These are phyloP conservation scores for Cotesia vestalis DNA, from an alignment of 1,140 invertebrate species.

Conservation along the genomic window DNA sequence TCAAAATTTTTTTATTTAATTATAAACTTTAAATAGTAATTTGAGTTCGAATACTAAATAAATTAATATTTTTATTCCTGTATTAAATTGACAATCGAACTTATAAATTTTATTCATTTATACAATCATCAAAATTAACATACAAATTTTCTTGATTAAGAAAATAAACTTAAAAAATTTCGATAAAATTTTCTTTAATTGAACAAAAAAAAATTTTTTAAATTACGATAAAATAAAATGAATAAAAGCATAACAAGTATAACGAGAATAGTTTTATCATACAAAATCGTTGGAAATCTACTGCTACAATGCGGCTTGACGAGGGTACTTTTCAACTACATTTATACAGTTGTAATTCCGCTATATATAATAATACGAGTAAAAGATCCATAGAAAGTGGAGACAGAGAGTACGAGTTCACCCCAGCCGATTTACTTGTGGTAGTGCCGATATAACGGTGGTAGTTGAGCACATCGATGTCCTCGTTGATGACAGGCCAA, in stretches of 20 bases:
- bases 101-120: too few species aligned
- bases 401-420: conserved; percentile 1
- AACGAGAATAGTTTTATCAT: conserved; percentile 49
- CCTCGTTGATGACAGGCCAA: conserved; percentile 63
- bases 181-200: too few species aligned
- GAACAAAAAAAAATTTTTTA: too few species aligned
- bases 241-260: conserved; percentile 36
- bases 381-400: background rate
- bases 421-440: conserved; percentile 6
- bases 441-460: background rate
- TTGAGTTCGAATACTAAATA: too few species aligned
- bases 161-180: too few species aligned
- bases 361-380: conserved; percentile 16
- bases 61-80: too few species aligned
- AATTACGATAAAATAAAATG: conserved; percentile 24
- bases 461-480: conserved; percentile 51
- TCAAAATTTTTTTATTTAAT: too few species aligned
- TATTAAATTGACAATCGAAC: too few species aligned
- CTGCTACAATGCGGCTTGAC: conserved; percentile 50
- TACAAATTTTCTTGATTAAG: too few species aligned
- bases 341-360: conserved; percentile 37
- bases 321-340: conserved; percentile 38
- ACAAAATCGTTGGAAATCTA: conserved; percentile 41
- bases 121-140: too few species aligned
- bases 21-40: too few species aligned